Evolutionary conservation across 2,888 invertebrate genomes (phyloP), one percentile per base, ranked within the genome.

Genomic region (Empis livida): DNA sequence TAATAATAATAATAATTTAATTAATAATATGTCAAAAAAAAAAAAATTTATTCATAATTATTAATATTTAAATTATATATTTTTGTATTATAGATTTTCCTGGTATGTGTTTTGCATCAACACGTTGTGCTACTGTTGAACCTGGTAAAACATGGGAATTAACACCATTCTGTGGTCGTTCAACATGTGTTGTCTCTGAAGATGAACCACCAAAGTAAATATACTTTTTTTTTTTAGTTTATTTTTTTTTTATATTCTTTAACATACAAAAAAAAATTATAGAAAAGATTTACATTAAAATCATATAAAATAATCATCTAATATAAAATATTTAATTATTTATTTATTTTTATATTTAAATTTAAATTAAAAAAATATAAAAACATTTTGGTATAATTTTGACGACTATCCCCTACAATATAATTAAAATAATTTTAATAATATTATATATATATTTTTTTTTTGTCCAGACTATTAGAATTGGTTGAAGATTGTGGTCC

Each of bases 401-500:
- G n/a, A n/a, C n/a, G n/a, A n/a, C n/a, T n/a, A n/a, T n/a, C n/a
- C n/a, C n/a, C n/a, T n/a, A n/a, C n/a, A n/a, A n/a, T n/a, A n/a
- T n/a, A n/a, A n/a, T n/a, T n/a, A n/a, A n/a, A n/a, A n/a, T n/a
- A n/a, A n/a, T n/a, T n/a, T n/a, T n/a, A n/a, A 20, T 20, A 20
- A 20, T 20, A 20, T 20, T 32, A 32, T 32, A 32, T 32, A 32
- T 13, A 37, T 17, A 20, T 44, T n/a, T n/a, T n/a, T n/a, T n/a
- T n/a, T n/a, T n/a, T n/a, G n/a, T n/a, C 23, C 17, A n/a, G n/a
- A 20, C 27, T 44, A 14, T 72, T 89, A 55, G 89, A 90, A 71
- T 73, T 87, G 57, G 89, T 89, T 1, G 88, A 90, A 63, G 91
- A 91, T 70, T 92, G 91, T 60, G 91, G 91, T 11, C 90, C 91